Base-by-base conservation (phyloP, 1,140 invertebrate genomes). In the Platorchestia sp. region DNA sequence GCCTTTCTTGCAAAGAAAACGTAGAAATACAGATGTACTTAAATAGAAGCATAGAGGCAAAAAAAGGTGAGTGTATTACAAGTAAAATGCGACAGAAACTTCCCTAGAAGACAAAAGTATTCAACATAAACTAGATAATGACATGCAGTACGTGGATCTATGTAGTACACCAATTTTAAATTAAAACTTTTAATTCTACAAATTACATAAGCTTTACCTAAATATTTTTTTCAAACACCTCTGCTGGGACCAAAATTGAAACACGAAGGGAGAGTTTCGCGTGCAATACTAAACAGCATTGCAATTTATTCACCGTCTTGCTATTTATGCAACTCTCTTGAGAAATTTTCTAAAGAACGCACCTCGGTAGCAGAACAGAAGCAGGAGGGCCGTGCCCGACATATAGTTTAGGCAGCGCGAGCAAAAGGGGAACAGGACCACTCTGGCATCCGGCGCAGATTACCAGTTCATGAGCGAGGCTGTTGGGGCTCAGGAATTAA, bases 381-480 rank as follows among this genome's bases (percentile, higher is more conserved):
- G 10, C 7, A 75, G 14, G 36, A 75, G 59, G 14, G 10, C 27
- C 10, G 59, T 22, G 27, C 59, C 36, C 14, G 27, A 36, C 59
- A 22, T 75, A 36, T 75, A 75, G 14, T 75, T 75, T 75, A 75
- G 59, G 27, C 1, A 36, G 59, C 14, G 27, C 59, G 36, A 10
- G 59, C 27, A 75, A 75, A 75, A 75, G 47, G 19, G 19, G 59
- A 75, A 75, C 59, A 75, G 59, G 36, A 75, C 59, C 59, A 75
- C 59, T 75, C 59, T 75, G 59, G 59, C 59, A 75, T 75, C 59
- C 59, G 59, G 59, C 87, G 5, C 87, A 89, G 87, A 89, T 89
- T 89, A 89, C 36, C 87, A 89, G 87, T 89, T 89, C 87, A 44
- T 89, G 87, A 89, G 87, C 87, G 43, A 89, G 87, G 87, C 43